Evolutionary conservation across 2,113 vertebrate species (phyloP), one percentile per base, ranked within the genome.

Genomic region (Cynocephalus volans): DNA sequence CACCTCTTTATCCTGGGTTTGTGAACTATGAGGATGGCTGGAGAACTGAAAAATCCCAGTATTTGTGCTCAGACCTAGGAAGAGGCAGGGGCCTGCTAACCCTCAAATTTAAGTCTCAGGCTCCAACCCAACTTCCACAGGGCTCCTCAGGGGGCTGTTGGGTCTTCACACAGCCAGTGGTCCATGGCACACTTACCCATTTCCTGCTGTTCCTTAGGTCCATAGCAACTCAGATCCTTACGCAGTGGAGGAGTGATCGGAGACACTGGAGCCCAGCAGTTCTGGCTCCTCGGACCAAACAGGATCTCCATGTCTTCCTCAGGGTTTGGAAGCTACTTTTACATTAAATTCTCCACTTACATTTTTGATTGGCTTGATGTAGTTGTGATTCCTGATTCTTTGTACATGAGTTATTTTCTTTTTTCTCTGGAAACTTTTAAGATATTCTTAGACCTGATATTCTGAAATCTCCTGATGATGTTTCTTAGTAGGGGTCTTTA

Each of bases 131-230:
- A 56, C 24, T 2, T 54, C 17, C 8, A 8, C 23, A 11, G 82
- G 21, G 15, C 36, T 77, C 54, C 33, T n/a, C 23, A 0, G 8
- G 3, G n/a, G 1, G 8, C 7, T 58, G 8, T 17, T 11, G 23
- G 85, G 19, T 7, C 15, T 84, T 13, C 8, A 9, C 21, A 33
- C 41, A 33, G 45, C 80, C 14, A 19, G 6, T 0, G 13, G 6
- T 13, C 9, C 28, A 10, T 10, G 17, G n/a, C 8, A 33, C 9
- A 0, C 8, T 6, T n/a, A 77, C 31, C 70, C 10, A 5, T 9
- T 17, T 76, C 41, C 50, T n/a, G 67, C 6, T 1, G 8, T 6
- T 64, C 28, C 19, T 54, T 33, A 19, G 9, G 7, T 33, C 45
- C 0, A 8, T 14, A n/a, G 21, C 67, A 18, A 3, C 18, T 70